Evolutionary conservation across 2,797 vertebrate genomes (phyloP), one percentile per base, ranked within the genome.

Genomic region (Leucoraja ocellata): DNA sequence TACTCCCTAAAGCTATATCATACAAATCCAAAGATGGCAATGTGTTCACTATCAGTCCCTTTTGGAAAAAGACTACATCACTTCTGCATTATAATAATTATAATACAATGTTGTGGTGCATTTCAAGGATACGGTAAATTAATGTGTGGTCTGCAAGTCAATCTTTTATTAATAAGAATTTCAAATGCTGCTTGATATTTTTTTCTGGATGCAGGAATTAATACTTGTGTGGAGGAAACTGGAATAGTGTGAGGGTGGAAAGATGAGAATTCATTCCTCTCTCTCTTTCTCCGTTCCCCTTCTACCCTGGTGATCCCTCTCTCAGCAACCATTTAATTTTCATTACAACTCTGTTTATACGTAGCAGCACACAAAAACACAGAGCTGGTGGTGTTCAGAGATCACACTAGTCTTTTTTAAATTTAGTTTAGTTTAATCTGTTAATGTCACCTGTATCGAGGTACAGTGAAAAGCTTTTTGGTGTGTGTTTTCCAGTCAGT

Each of bases 141-240:
- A 32, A n/a, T 86, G 83, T 86, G 83, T 63, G 28, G 58, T 25
- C 54, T 86, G 83, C 61, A 28, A 28, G 83, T 86, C 25, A 28
- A n/a, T 28, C 4, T 88, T 88, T 88, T 88, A 68, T 88, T 68
- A 88, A 88, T 88, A 88, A n/a, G 61, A 65, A 65, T 65, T 65
- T 88, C 61, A 88, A 68, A 88, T 65, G n/a, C 65, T 88, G 84
- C 61, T n/a, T n/a, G 16, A 63, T 28, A 86, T 63, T n/a, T 88
- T 21, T 32, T 46, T 46, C 4, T 46, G 2, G 46, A 46, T 46
- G 46, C 46, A 46, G 46, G 46, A 46, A 46, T 46, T 2, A 46
- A 46, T 46, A 46, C 46, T 4, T 46, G 46, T 4, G 46, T 46
- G 46, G 46, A 46, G 46, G 46, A 46, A 36, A 88, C 14, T 65